Conservation (phyloP, 2,888 invertebrate species). For the Ormyrus nitidulus region DNA sequence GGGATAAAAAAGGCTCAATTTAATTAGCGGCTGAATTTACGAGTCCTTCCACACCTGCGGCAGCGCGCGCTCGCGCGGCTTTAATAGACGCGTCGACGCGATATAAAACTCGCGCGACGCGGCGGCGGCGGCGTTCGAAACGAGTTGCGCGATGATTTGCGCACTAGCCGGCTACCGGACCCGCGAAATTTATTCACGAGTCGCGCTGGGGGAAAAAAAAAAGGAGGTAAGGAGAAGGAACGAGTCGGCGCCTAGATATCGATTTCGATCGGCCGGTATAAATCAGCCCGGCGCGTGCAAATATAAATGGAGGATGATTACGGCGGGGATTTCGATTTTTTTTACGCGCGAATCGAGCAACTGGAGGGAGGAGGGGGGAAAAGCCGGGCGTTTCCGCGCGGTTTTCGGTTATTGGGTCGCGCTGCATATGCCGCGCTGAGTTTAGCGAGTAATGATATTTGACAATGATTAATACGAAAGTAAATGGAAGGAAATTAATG, state of each 20-base stretch:
- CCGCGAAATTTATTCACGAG: conserved; percentile 42
- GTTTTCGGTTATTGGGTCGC: conserved; percentile 28
- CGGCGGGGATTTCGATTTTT: neutral
- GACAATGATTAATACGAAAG: conserved; percentile 48
- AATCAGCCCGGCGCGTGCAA: conserved; percentile 18
- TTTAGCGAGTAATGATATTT: conserved; percentile 32
- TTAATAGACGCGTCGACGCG: conserved; percentile 49
- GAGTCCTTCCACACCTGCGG: conserved; percentile 28
- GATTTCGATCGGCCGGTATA: conserved; percentile 49
- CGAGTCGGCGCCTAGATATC: conserved; percentile 41
- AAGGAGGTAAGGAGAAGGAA: neutral
- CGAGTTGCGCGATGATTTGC: conserved; percentile 47
- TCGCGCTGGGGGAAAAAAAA: neutral
- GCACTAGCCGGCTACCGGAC: conserved; percentile 17
- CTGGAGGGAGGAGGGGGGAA: neutral
- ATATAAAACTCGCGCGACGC: conserved; percentile 1
- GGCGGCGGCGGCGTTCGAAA: conserved; percentile 12
- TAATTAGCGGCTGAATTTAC: conserved; percentile 51
- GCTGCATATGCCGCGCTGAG: neutral
- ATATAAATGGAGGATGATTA: neutral
- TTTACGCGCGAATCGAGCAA: neutral
- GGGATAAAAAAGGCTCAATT: conserved; percentile 24
- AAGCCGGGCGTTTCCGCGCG: too few species aligned
- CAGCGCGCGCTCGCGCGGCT: neutral
- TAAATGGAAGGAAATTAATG: conserved; percentile 39